phyloP scores from a whole-genome alignment of 2,113 vertebrate genomes.

The Ctenomys sociabilis region DNA sequence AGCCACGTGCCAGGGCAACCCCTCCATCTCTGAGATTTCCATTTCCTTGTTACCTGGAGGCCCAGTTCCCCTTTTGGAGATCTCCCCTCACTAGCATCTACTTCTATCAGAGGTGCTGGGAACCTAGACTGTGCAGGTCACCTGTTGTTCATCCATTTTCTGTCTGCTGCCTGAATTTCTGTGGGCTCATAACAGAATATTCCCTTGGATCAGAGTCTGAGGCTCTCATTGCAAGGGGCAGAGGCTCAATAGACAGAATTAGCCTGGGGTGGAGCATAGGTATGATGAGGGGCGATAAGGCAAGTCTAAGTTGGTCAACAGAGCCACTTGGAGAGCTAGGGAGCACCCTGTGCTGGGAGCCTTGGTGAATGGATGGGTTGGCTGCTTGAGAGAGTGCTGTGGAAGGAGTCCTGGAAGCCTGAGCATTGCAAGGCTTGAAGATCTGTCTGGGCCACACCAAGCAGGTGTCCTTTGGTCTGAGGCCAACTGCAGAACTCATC shows the following conservation, averaged over 20 bases:
- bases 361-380: background rate
- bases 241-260: background rate
- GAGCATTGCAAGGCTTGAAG: background rate
- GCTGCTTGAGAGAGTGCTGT: background rate
- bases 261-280: background rate
- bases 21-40: background rate
- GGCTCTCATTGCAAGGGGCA: slow-evolving; percentile 32
- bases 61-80: background rate
- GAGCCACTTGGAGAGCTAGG: background rate
- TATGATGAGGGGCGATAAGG: background rate
- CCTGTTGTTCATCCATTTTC: background rate
- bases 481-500: slow-evolving; percentile 47
- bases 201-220: background rate
- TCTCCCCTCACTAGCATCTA: background rate
- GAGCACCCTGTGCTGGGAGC: background rate
- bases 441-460: slow-evolving; percentile 52
- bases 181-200: background rate
- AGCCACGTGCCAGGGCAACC: background rate
- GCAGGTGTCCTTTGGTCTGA: slow-evolving; percentile 54
- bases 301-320: background rate
- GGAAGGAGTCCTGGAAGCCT: background rate
- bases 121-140: background rate
- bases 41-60: background rate
- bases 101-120: background rate
- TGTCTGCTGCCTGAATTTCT: background rate